Evolutionary conservation across 2,797 vertebrate genomes (phyloP), one percentile per base, ranked within the genome.

Genomic region (Rallus crepitans): DNA sequence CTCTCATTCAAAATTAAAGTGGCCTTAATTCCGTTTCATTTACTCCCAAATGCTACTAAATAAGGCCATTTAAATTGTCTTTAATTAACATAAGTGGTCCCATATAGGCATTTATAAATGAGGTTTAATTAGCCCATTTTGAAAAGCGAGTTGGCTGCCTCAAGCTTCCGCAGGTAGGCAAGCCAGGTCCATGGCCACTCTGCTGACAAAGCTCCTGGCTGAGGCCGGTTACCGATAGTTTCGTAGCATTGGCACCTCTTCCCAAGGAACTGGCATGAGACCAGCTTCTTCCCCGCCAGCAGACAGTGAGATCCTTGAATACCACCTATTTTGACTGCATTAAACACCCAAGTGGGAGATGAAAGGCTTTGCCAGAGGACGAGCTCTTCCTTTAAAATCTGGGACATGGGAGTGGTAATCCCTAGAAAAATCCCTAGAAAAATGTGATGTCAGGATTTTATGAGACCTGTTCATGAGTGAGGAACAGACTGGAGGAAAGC

Each of bases 11-110:
- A 68, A 89, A 87, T 87, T 76, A 75, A 75, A 90, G 66, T 52
- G 35, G 70, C 70, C 91, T 92, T 91, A 89, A 90, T 93, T 94
- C 66, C 55, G 40, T 92, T 89, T 87, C 27, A 90, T 86, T 94
- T 94, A 86, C 57, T 93, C 83, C 69, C 83, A 94, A 90, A 93
- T 56, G 75, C 89, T 91, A 28, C 66, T 89, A 82, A 90, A 82
- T 85, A 95, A 84, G 52, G 70, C 35, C 17, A 72, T 95, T 87
- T 84, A 66, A 92, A 65, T 89, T 82, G 84, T 77, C 66, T 64
- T 96, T 95, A 75, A 91, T 96, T 93, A 96, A 72, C 55, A 11
- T 72, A 96, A 95, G 77, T 80, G 75, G 79, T 95, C 81, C 96
- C 89, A 52, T 35, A 59, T 37, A 89, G 68, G 75, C 64, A 72